Base-by-base conservation (phyloP, 2,797 vertebrate species). In the Channallabes apus region DNA sequence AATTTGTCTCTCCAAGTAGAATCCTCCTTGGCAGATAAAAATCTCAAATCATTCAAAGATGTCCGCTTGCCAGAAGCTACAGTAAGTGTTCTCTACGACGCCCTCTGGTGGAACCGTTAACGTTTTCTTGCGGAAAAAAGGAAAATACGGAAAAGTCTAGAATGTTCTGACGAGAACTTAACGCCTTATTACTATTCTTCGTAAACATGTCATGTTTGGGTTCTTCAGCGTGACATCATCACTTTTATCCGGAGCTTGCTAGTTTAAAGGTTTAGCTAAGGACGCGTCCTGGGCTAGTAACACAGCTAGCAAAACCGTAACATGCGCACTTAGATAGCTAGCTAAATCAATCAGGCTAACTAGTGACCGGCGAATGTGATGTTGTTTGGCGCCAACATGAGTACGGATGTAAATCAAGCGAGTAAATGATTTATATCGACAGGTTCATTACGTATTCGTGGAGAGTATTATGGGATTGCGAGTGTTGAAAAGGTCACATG, bases 1-100 rank as follows among this genome's bases (percentile, higher is more conserved):
- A 73, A 73, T 73, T 73, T 51, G 41, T 73, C 24, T 73, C 41
- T 73, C 41, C 24, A n/a, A n/a, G 41, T 73, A 51, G 12, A 73
- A 73, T 6, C 41, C 11, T 72, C n/a, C 46, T n/a, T 73, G 14
- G 15, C 51, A 8, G 41, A 24, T 7, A 7, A 8, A 5, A 51
- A 51, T 17, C 46, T 5, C 54, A 4, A 17, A 54, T 27, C 46
- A 27, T 73, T 73, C 6, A 38, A 35, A 38, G 32, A 38, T 9
- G 46, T 46, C 11, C 20, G 18, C 20, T 41, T 22, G 11, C 6
- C 6, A 72, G 38, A n/a, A 71, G 20, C 35, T 22, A 67, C n/a
- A n/a, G n/a, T n/a, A n/a, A 38, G 65, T 68, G 17, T 68, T 35
- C 64, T 68, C 32, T 18, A 6, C 0, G 8, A 8, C 27, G 15